Percentiles rank a stretch among this genome's conserved stretches.
Evolutionary conservation across 92 coral and sea anemone species (phyloP).

Genomic region (Paramuricea clavata): DNA sequence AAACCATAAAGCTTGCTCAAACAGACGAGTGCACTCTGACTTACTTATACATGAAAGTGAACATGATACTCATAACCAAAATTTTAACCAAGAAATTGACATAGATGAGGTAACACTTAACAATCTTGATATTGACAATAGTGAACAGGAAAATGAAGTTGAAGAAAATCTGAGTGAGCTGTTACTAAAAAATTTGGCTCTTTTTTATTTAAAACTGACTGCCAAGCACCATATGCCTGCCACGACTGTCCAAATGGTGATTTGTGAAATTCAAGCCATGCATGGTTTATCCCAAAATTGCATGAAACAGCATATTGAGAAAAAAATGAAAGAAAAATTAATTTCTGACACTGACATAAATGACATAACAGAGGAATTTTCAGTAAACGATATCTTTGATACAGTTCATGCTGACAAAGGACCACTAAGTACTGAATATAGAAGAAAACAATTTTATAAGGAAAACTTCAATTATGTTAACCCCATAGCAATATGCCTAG

Average conservation of each 20-base stretch:
- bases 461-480: background rate
- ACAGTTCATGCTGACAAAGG: background rate
- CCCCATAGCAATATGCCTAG: constrained; percentile 19
- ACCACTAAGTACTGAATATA: constrained; percentile 22
- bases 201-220: background rate
- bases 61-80: too few relatives aligned
- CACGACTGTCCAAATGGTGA: background rate
- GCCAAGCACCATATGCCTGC: constrained; percentile 9
- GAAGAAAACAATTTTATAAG: constrained; percentile 30
- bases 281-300: constrained; percentile 21
- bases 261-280: background rate
- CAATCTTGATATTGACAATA: too few relatives aligned
- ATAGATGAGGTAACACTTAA: too few relatives aligned
- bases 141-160: background rate
- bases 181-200: background rate
- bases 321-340: background rate
- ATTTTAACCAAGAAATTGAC: too few relatives aligned
- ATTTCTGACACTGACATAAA: background rate
- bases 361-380: background rate
- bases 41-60: background rate
- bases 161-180: background rate
- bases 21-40: background rate
- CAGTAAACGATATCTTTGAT: background rate
- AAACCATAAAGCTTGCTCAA: background rate
- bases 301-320: constrained; percentile 1